phyloP scores from a whole-genome alignment of 2,888 invertebrate species.

The Platerodrilus igneus region DNA sequence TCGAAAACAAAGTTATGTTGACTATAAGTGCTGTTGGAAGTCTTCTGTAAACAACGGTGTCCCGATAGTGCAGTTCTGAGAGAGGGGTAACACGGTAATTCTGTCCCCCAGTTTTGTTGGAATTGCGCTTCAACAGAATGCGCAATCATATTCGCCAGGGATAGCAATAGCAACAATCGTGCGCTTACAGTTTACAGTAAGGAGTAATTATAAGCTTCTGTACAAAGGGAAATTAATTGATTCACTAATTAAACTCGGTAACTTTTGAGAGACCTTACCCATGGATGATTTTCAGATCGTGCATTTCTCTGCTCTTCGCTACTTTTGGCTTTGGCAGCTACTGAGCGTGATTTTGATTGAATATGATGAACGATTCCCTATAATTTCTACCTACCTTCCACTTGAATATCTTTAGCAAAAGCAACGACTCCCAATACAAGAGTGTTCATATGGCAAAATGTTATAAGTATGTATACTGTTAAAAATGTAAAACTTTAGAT shows the following conservation, averaged over 20 bases:
- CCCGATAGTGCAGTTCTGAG: not conserved
- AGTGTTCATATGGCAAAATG: too few relatives aligned
- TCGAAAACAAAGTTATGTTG: not conserved
- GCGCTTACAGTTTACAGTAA: too few relatives aligned
- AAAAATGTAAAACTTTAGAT: too few relatives aligned
- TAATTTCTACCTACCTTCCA: not conserved
- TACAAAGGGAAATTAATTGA: not conserved
- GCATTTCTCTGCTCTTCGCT: not conserved
- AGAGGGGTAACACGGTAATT: not conserved
- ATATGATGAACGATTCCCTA: conserved; percentile 5
- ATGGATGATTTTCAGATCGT: conserved; percentile 6
- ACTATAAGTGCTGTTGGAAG: not conserved
- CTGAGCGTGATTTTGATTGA: not conserved
- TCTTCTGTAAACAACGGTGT: not conserved
- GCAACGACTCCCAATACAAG: too few relatives aligned
- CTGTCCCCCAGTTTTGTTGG: not conserved
- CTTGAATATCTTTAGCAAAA: not conserved
- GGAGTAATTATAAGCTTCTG: conserved; percentile 7
- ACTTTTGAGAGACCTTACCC: conserved; percentile 4
- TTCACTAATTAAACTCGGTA: not conserved
- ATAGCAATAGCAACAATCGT: too few relatives aligned
- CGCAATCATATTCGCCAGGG: not conserved
- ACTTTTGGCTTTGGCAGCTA: not conserved
- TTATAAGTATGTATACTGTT: too few relatives aligned
- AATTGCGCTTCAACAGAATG: not conserved